phyloP scores from a whole-genome alignment of 2,888 invertebrate genomes.

The Cryptus viduatorius region DNA sequence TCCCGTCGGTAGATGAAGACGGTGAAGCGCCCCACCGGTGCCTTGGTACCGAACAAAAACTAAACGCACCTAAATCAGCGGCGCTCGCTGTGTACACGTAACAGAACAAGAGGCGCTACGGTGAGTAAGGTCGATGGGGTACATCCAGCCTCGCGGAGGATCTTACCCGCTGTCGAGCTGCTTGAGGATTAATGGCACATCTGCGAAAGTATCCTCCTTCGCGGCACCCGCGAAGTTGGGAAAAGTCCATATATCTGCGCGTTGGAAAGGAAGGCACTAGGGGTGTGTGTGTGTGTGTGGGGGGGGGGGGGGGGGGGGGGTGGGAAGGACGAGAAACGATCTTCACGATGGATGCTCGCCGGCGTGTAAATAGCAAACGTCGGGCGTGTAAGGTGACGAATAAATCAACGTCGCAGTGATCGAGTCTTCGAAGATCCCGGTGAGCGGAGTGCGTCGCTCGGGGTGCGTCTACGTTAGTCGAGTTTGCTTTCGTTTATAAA shows the following conservation, averaged over 20 bases:
- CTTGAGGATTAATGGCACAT: conserved; percentile 67
- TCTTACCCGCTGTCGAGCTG: conserved; percentile 59
- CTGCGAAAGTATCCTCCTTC: conserved; percentile 62
- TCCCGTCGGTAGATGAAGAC: not conserved
- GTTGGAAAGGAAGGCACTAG: not conserved
- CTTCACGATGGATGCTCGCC: conserved; percentile 63
- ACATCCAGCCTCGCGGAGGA: conserved; percentile 34
- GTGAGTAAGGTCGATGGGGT: conserved; percentile 25
- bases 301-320: not conserved
- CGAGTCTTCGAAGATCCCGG: conserved; percentile 8
- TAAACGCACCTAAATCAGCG: conserved; percentile 54
- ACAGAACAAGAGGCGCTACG: not conserved
- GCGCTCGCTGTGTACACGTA: conserved; percentile 13
- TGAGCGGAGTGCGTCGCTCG: not conserved
- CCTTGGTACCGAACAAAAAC: conserved; percentile 34
- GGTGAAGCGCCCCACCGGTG: not conserved
- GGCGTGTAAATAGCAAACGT: conserved; percentile 72
- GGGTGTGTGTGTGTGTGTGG: too few relatives aligned
- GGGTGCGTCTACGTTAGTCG: conserved; percentile 10
- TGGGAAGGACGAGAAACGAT: conserved; percentile 44
- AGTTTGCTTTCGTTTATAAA: conserved; percentile 28
- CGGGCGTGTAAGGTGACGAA: conserved; percentile 71
- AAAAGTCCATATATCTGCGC: conserved; percentile 59
- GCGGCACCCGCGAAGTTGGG: conserved; percentile 58
- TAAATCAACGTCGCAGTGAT: conserved; percentile 72